Base-by-base conservation (phyloP, 2,797 vertebrate genomes). In the Spinus pinus region DNA sequence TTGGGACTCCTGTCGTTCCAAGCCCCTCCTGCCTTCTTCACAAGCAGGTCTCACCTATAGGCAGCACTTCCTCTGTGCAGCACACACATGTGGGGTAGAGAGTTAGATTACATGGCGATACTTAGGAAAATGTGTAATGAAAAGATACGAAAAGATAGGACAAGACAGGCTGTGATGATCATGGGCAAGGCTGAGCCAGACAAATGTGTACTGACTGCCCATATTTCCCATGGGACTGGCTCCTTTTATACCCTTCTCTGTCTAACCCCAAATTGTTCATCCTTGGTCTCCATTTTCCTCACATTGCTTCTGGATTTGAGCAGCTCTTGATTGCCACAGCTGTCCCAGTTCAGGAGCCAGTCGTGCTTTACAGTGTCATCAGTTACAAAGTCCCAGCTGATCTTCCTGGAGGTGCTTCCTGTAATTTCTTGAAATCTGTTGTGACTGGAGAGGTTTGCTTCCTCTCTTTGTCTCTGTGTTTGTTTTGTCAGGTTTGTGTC, bases 1-100 rank as follows among this genome's bases (percentile, higher is more conserved):
- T 37, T 75, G 31, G 7, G 21, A 60, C 10, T 2, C 3, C 28
- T 75, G 35, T 51, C n/a, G 31, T 78, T 61, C 37, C 3, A 4
- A 33, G 33, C 64, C 15, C 42, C 18, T 72, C 19, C 56, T 51
- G 14, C 6, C 4, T 50, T 69, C 19, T 70, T 62, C 44, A n/a
- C 20, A 7, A 51, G 33, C 13, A n/a, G 8, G 5, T 72, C 12
- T 72, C 2, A 27, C 4, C 6, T 39, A 6, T 9, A 64, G 49
- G 31, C 51, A 31, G 17, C 7, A 10, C 27, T 71, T 73, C 30
- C 0, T 82, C 31, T 19, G 5, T 81, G 41, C 41, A 71, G 61
- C 31, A 19, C 28, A 57, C 1, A 7, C 3, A 8, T 1, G 0
- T 46, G 23, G 9, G 13, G 3, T 47, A 47, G 20, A 69, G 31